phyloP scores from a whole-genome alignment of 1,140 invertebrate species.

The Pseudomyrmex cubaensis region DNA sequence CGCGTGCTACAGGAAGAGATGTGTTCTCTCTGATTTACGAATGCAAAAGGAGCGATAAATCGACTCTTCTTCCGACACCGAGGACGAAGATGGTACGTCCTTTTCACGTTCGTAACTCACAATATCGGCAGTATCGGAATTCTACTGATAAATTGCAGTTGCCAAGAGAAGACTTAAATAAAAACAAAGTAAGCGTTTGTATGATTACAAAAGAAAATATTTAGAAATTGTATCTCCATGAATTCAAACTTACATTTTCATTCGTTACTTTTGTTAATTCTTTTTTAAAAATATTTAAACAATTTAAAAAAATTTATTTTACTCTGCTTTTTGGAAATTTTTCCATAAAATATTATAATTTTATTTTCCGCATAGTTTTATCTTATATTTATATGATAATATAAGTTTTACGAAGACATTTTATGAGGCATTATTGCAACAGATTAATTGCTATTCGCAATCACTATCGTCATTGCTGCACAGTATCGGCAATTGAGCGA shows the following conservation, averaged over 20 bases:
- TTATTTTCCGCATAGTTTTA: neutral
- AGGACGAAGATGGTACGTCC: conserved; percentile 59
- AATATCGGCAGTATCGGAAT: conserved; percentile 24
- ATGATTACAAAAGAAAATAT: too few relatives aligned
- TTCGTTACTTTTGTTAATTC: neutral
- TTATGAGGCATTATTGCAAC: neutral
- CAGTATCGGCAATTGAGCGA: conserved; percentile 19
- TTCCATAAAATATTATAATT: neutral
- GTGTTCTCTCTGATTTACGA: conserved; percentile 82
- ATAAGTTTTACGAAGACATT: neutral
- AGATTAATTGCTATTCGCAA: conserved; percentile 47
- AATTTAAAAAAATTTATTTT: neutral
- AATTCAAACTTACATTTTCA: neutral
- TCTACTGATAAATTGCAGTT: conserved; percentile 34
- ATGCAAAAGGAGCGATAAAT: conserved; percentile 78
- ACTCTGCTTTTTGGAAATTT: neutral
- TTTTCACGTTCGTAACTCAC: conserved; percentile 40
- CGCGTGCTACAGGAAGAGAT: conserved; percentile 80
- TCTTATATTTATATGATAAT: neutral
- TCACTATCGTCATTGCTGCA: conserved; percentile 34
- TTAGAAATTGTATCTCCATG: neutral
- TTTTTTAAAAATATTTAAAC: neutral
- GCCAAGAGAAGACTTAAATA: conserved; percentile 22
- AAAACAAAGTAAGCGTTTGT: neutral
- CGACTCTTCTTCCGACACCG: conserved; percentile 71